phyloP scores from a whole-genome alignment of 2,113 vertebrate species.

The Hypanus sabinus region DNA sequence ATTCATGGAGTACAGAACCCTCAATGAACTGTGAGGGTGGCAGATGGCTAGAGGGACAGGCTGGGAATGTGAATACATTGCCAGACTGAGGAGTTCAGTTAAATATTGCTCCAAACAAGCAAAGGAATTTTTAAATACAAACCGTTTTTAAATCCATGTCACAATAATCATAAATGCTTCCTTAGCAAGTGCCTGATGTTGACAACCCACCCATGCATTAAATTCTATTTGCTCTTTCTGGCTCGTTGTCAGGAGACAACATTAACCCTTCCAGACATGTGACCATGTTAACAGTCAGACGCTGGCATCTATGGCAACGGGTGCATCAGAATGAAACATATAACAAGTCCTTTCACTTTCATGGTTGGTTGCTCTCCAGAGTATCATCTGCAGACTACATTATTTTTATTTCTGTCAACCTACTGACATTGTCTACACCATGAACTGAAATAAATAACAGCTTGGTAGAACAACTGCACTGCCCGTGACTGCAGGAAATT shows the following conservation, averaged over 20 bases:
- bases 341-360: too few relatives aligned
- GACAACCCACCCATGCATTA: background rate
- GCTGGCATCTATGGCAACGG: background rate
- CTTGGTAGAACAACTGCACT: too few relatives aligned
- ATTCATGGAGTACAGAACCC: background rate
- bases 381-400: background rate
- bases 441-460: background rate
- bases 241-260: background rate
- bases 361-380: background rate
- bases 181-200: background rate
- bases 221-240: background rate
- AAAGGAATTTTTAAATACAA: background rate
- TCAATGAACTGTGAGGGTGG: background rate
- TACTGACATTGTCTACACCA: background rate
- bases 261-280: background rate
- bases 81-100: background rate
- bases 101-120: background rate
- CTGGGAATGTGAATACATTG: background rate
- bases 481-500: too few relatives aligned
- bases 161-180: background rate
- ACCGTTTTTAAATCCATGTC: background rate
- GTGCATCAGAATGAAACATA: background rate
- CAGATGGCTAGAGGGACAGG: background rate
- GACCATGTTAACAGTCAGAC: background rate
- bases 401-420: background rate